Conservation (phyloP, 2,797 vertebrate genomes). For the Momotus momota region DNA sequence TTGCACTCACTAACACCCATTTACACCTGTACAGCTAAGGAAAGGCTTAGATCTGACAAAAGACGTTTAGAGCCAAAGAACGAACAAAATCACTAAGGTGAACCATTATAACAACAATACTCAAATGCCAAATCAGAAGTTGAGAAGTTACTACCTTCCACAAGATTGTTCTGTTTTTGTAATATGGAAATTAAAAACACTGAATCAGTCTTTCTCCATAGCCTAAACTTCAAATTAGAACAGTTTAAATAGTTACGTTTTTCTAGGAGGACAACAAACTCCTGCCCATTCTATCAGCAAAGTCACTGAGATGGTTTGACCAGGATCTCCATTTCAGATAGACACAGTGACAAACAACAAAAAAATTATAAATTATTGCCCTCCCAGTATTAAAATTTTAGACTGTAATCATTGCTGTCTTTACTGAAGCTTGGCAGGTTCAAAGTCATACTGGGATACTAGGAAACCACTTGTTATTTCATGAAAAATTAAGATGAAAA, state of each 20-base stretch:
- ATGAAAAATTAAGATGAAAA: neutral
- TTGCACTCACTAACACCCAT: constrained; percentile 46
- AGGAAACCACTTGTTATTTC: neutral
- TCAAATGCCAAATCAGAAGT: neutral
- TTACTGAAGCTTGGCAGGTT: neutral
- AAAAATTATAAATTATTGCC: neutral
- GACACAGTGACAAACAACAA: neutral
- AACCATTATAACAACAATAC: constrained; percentile 10
- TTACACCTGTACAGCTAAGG: constrained; percentile 1
- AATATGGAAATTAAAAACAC: neutral
- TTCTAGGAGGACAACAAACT: neutral
- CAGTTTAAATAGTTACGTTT: neutral
- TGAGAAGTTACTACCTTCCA: neutral
- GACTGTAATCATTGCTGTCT: neutral
- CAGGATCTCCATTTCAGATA: neutral
- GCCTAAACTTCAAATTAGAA: neutral
- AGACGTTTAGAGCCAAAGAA: constrained; percentile 15
- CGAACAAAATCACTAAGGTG: neutral
- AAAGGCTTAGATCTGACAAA: constrained; percentile 52
- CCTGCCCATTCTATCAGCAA: neutral
- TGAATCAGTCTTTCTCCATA: neutral
- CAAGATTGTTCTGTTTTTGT: neutral
- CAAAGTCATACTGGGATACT: neutral
- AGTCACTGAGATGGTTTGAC: neutral
- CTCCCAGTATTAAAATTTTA: neutral